These are phyloP conservation scores for Onychomys arenicola DNA, from an alignment of 2,797 vertebrate genomes.

Conservation along the genomic window DNA sequence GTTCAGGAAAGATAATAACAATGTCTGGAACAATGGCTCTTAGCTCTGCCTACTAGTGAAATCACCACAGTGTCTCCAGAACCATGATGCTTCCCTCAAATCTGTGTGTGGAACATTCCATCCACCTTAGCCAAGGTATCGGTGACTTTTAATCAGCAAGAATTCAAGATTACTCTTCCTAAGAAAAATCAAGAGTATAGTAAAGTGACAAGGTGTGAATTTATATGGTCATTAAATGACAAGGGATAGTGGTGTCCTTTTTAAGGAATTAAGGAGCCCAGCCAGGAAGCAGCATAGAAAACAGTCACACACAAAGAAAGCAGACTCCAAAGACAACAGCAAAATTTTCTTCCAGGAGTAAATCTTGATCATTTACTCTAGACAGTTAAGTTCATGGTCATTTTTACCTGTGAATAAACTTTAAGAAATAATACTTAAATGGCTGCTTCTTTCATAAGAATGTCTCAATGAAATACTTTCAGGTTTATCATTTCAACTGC, in stretches of 20 bases:
- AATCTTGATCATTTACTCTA: not conserved
- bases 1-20: not conserved
- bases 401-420: not conserved
- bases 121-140: not conserved
- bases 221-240: not conserved
- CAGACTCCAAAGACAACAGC: not conserved
- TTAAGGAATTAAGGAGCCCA: not conserved
- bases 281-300: not conserved
- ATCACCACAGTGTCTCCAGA: not conserved
- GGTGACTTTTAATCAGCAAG: not conserved
- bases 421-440: slow-evolving; percentile 9
- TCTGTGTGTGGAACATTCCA: not conserved
- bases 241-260: not conserved
- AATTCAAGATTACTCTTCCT: not conserved
- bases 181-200: not conserved
- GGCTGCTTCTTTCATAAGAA: not conserved
- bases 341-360: not conserved
- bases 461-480: slow-evolving; percentile 5
- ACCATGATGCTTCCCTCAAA: not conserved
- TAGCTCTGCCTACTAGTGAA: not conserved
- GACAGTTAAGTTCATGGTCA: not conserved
- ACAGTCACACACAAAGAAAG: not conserved
- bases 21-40: not conserved
- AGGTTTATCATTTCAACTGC: not conserved
- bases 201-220: slow-evolving; percentile 11